Evolutionary conservation across 1,140 invertebrate genomes (phyloP).

Genomic region (Theocolax elegans): DNA sequence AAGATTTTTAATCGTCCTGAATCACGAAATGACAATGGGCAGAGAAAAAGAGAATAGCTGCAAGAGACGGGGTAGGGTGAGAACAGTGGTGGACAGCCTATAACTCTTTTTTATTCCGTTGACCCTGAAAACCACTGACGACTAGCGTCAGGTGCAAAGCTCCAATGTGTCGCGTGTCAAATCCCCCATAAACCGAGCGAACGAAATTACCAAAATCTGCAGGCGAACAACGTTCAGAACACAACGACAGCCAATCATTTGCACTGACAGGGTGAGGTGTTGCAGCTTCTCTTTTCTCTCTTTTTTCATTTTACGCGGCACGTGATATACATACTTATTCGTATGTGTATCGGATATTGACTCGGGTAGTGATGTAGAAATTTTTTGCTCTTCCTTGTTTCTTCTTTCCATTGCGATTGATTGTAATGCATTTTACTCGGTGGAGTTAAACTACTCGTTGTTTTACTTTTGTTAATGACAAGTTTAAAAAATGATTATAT

Average conservation of each 20-base stretch:
- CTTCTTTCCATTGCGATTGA: background rate
- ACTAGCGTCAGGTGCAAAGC: slow-evolving; percentile 60
- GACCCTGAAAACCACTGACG: slow-evolving; percentile 57
- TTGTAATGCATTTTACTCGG: slow-evolving; percentile 7
- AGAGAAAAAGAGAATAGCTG: slow-evolving; percentile 11
- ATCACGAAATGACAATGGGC: slow-evolving; percentile 9
- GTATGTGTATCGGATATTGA: slow-evolving; percentile 27
- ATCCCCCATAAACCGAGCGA: slow-evolving; percentile 54
- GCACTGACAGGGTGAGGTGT: slow-evolving; percentile 51
- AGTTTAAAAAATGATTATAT: too few species aligned
- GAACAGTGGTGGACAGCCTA: slow-evolving; percentile 33
- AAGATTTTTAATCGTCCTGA: slow-evolving; percentile 28
- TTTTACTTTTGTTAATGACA: slow-evolving; percentile 8
- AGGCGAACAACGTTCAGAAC: slow-evolving; percentile 25
- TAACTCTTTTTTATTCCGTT: slow-evolving; percentile 47
- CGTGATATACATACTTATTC: background rate
- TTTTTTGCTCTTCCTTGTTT: slow-evolving; percentile 16
- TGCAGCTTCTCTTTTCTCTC: slow-evolving; percentile 29
- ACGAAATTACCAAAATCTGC: slow-evolving; percentile 52
- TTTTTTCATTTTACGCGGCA: slow-evolving; percentile 24
- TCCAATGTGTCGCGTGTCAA: slow-evolving; percentile 58
- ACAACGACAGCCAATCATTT: slow-evolving; percentile 54
- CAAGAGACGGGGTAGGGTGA: background rate
- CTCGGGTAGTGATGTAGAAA: background rate
- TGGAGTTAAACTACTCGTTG: background rate